Evolutionary conservation across 2,888 invertebrate genomes (phyloP), one percentile per base, ranked within the genome.

Genomic region (Gastrophysa polygoni): DNA sequence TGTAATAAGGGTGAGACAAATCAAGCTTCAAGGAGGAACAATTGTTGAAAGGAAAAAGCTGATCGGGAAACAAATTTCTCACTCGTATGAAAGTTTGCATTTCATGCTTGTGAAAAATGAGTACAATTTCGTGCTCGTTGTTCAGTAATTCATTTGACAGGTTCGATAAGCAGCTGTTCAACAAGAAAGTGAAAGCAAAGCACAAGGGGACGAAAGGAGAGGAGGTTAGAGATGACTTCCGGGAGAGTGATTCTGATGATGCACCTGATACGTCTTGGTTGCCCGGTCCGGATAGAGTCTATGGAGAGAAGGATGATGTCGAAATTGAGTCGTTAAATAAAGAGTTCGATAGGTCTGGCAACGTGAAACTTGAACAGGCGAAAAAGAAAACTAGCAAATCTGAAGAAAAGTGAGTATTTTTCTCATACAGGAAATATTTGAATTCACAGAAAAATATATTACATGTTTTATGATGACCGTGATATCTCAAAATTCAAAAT

Each of bases 281-380:
- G 55, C 94, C 95, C 14, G 93, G 95, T 85, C 93, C 93, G 24
- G 91, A 94, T 77, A 88, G 90, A 77, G 77, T 92, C 61, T 93
- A 92, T 81, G 87, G 86, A 0, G 80, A 84, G 57, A 78, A 81
- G 55, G 68, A 71, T 43, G 68, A 70, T 28, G 63, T 66, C n/a
- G 67, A 70, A 48, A 46, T 57, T 7, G 67, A 61, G 24, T 54
- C 52, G 28, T 48, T 57, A 32, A 44, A 55, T 21, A 57, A 65
- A 44, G 66, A 69, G 16, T 47, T 34, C 17, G 59, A 66, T 43
- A 50, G 66, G 47, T 17, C 51, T 49, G 58, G n/a, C n/a, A n/a
- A n/a, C n/a, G n/a, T n/a, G n/a, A n/a, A n/a, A 51, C 5, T 10
- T n/a, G 21, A 24, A 4, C 7, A 21, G 16, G 24, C 48, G 57